phyloP scores from a whole-genome alignment of 2,888 invertebrate genomes.

The Cataglyphis albicans region DNA sequence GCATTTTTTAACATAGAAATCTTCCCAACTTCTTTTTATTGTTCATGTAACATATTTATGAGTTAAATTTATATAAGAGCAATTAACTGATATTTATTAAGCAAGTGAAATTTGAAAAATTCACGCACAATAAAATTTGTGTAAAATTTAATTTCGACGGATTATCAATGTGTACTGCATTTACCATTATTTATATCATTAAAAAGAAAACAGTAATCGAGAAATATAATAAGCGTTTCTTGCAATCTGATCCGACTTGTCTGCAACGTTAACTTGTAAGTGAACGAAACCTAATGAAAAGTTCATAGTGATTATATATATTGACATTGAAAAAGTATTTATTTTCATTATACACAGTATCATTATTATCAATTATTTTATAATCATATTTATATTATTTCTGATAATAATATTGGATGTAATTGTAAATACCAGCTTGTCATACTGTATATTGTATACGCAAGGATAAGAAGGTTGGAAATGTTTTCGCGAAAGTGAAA shows the following conservation, averaged over 20 bases:
- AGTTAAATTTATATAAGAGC: not conserved
- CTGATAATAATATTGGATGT: not conserved
- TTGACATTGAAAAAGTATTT: not conserved
- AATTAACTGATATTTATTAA: not conserved
- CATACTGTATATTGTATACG: not conserved
- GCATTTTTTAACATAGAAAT: not conserved
- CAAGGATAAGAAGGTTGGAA: not conserved
- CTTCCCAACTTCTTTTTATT: not conserved
- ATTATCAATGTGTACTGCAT: not conserved
- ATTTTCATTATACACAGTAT: not conserved
- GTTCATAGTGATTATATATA: not conserved
- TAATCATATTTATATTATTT: not conserved
- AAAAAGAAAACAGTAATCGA: conserved; percentile 13
- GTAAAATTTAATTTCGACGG: conserved; percentile 8
- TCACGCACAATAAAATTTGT: not conserved
- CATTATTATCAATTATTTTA: too few species aligned
- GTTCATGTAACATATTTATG: not conserved
- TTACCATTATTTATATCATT: too few species aligned
- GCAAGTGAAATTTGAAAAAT: not conserved
- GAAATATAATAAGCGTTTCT: conserved; percentile 66
- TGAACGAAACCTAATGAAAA: not conserved
- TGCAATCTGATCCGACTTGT: conserved; percentile 25
- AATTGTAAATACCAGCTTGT: not conserved
- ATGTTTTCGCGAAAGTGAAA: not conserved
- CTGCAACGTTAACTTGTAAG: not conserved